Evolutionary conservation across 2,888 invertebrate genomes (phyloP), one percentile per base, ranked within the genome.

Genomic region (Xestia xanthographa): DNA sequence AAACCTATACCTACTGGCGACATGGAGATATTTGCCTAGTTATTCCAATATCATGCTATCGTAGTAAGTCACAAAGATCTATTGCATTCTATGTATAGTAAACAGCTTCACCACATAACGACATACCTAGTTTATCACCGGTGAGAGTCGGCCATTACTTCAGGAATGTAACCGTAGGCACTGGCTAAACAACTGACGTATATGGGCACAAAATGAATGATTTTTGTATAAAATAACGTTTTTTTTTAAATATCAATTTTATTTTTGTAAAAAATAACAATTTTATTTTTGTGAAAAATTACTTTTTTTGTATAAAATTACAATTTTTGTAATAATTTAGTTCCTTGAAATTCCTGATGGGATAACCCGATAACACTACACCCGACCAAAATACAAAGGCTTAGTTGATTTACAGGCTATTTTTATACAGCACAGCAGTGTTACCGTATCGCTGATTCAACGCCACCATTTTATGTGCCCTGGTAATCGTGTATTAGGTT

Each of bases 111-210:
- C 50, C 72, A 38, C 38, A 60, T 66, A 66, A 45, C 45, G 20
- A 9, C 41, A 3, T n/a, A n/a, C n/a, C n/a, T 3, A 53, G 58
- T 80, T 78, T 78, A 78, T 78, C 38, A 60, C 4, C 14, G 14
- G 38, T 58, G 43, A 66, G 73, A 50, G 50, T 4, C n/a, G 29
- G 66, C 50, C 45, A 78, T 78, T 73, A 78, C 66, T 45, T 60
- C 29, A 43, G 66, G 72, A 80, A 78, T 73, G 80, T 66, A 14
- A 73, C 41, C 26, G 26, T 60, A 43, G 12, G 34, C 5, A 20
- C 11, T 62, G 0, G 62, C 8, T 12, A 2, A 62, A 12, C 34
- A 3, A 34, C 11, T 34, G 38, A 38, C 17, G 22, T 22, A 34
- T 34, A 34, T 34, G 34, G 34, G 34, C 2, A 34, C 34, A 34